Evolutionary conservation across 2,797 vertebrate species (phyloP), one percentile per base, ranked within the genome.

Genomic region (Dendrocincla tyrannina): DNA sequence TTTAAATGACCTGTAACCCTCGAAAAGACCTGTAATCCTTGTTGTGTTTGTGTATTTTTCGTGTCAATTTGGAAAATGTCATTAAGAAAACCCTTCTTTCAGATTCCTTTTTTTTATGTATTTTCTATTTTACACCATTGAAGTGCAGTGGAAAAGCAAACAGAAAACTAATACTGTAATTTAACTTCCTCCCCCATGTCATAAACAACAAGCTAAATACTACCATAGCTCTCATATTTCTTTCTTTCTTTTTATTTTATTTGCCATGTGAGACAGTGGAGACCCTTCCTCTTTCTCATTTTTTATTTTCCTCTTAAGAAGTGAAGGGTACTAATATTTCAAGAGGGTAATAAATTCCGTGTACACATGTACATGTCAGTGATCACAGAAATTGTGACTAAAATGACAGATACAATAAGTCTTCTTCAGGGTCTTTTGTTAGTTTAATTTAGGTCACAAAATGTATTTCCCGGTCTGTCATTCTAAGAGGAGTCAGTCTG

Each of bases 31-130:
- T 96, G 64, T 95, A 97, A 96, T 97, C 84, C 67, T 44, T 93
- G 85, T 97, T 97, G 77, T 96, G 85, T 95, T 93, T 95, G 67
- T 88, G 83, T 96, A 88, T 95, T 96, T 90, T 94, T 96, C 89
- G 79, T 79, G 69, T 92, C 76, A 56, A 4, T 94, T 96, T 91
- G 83, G 37, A 95, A 95, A 96, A 70, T 76, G 67, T 85, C 33
- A 63, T 23, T 58, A 32, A 85, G 88, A 96, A 46, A 64, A 2
- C 2, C n/a, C 13, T 81, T 94, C 60, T 95, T 89, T 93, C 88
- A 94, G 84, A 91, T 24, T 82, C 82, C 30, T 78, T 73, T 62
- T 89, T 62, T 93, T 93, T 37, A 63, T 74, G 41, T 89, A 68
- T 81, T 95, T 97, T 96, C 85, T 19, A 92, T 89, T 62, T 91